These are phyloP conservation scores for Drosophila monieri DNA, from an alignment of 2,888 invertebrate genomes.

Conservation along the genomic window DNA sequence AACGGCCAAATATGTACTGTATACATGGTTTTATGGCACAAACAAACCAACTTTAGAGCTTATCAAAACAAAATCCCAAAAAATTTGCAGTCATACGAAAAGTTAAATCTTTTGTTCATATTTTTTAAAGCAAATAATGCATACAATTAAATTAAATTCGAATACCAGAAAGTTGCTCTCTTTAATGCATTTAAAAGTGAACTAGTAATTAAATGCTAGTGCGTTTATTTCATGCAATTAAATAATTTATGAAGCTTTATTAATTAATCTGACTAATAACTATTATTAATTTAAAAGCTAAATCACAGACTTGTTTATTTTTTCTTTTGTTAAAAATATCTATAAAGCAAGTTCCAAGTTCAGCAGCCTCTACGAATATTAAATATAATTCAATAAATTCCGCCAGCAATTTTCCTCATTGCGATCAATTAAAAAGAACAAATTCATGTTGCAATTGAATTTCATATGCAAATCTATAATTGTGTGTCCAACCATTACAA, in stretches of 20 bases:
- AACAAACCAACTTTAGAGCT: conserved; percentile 13
- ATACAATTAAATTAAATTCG: conserved; percentile 11
- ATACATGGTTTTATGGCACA: conserved; percentile 8
- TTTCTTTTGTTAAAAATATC: background rate
- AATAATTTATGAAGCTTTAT: conserved; percentile 19
- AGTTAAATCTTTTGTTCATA: background rate
- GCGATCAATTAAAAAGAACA: conserved; percentile 1
- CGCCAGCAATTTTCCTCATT: conserved; percentile 1
- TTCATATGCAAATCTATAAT: conserved; percentile 34
- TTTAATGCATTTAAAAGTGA: background rate
- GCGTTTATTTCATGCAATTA: conserved; percentile 18
- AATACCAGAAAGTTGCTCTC: background rate
- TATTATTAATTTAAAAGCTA: conserved; percentile 1
- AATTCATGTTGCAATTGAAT: conserved; percentile 8
- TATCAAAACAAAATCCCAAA: conserved; percentile 25
- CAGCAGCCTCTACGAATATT: background rate
- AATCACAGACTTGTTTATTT: background rate
- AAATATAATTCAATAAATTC: background rate
- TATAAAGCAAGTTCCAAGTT: background rate
- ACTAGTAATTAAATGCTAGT: conserved; percentile 7
- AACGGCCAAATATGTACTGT: conserved; percentile 3
- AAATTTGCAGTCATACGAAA: conserved; percentile 24
- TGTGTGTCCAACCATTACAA: conserved; percentile 8
- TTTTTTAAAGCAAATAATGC: background rate
- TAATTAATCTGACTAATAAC: conserved; percentile 6